Evolutionary conservation across 2,113 vertebrate genomes (phyloP), one percentile per base, ranked within the genome.

Genomic region (Melanostigma gelatinosum): DNA sequence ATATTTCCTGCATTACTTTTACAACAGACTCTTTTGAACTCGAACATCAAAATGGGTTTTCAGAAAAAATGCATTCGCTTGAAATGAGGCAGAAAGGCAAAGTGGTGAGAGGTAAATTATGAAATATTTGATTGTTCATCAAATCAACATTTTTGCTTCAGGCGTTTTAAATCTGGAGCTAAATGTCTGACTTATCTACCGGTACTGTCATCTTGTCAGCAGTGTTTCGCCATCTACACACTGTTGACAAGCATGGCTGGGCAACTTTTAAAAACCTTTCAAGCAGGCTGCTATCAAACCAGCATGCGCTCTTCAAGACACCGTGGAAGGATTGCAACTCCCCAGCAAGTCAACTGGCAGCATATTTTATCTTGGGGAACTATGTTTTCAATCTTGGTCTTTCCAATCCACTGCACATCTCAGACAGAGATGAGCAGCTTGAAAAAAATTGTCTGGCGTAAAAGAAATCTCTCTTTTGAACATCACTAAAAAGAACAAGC

Each of bases 401-500:
- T 85, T 88, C 75, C 79, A 74, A 64, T 75, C 61, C 71, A 72
- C 24, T 20, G 69, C 46, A 4, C 52, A 74, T 80, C 73, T 77
- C 44, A 61, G 74, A 80, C 62, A 66, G 75, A 81, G 79, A 83
- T 73, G 75, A 85, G 50, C 48, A 63, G 58, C 83, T 85, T 65
- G 52, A 83, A 85, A 80, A 54, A 50, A 71, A 63, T 44, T 88
- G 80, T 40, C 83, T 68, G 61, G 29, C 12, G n/a, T 76, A 29
- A 79, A 80, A 72, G 75, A 72, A 80, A 72, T 3, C 42, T 42
- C 65, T 77, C 65, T 82, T 65, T 77, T 85, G 72, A 87, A 79
- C 69, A 77, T 85, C 52, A 75, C 85, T 87, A 88, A 86, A 90
- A 86, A 90, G 86, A 88, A 87, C 65, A 85, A 74, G 77, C 38